Conservation (phyloP, 1,140 invertebrate genomes). For the Lamellibrachia luymesi region DNA sequence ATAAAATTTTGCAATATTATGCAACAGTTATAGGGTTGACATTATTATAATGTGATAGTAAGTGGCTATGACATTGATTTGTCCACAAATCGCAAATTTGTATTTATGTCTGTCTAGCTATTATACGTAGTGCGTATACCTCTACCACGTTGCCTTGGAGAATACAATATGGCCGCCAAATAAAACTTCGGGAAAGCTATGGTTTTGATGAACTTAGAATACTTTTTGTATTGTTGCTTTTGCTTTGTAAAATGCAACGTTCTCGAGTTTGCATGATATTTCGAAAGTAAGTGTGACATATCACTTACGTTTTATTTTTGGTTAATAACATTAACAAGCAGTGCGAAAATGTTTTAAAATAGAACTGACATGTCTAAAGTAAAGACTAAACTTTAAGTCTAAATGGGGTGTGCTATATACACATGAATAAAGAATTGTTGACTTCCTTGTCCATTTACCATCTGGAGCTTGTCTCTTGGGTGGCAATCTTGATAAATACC, state of each 20-base stretch:
- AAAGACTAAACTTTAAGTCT: too few species aligned
- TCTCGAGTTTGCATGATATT: neutral
- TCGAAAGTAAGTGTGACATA: neutral
- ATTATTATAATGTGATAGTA: too few species aligned
- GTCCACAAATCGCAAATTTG: neutral
- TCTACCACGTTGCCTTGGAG: neutral
- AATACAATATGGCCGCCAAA: neutral
- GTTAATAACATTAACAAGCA: neutral
- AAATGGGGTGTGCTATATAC: too few species aligned
- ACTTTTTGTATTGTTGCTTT: neutral
- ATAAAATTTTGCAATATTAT: too few species aligned
- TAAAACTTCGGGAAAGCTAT: neutral
- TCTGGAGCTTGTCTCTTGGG: too few species aligned
- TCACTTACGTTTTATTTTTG: neutral
- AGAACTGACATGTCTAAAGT: too few species aligned
- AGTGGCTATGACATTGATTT: too few species aligned
- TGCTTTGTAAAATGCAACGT: neutral
- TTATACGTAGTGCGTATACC: neutral
- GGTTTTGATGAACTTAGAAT: neutral
- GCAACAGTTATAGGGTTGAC: too few species aligned
- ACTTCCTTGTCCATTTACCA: too few species aligned
- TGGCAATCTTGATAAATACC: too few species aligned
- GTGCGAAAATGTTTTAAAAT: too few species aligned
- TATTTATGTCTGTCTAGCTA: neutral
- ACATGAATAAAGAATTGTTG: too few species aligned